These are phyloP conservation scores for Agriotes lineatus DNA, from an alignment of 2,888 invertebrate species.

Conservation along the genomic window DNA sequence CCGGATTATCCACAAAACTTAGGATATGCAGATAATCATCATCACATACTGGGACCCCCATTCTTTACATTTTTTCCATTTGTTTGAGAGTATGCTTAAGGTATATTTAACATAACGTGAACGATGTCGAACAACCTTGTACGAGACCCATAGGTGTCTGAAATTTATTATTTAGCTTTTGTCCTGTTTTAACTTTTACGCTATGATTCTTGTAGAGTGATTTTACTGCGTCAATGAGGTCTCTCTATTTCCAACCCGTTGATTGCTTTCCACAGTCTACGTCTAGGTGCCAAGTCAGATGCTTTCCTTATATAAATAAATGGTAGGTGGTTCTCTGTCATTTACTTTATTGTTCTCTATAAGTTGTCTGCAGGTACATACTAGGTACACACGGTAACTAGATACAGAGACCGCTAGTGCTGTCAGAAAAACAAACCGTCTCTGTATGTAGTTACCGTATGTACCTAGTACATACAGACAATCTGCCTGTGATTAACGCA, in stretches of 20 bases:
- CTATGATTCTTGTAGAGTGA: background rate
- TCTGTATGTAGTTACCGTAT: too few species aligned
- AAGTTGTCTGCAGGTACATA: too few species aligned
- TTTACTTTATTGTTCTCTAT: background rate
- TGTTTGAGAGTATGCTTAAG: background rate
- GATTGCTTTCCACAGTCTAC: background rate
- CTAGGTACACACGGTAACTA: background rate
- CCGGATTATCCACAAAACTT: background rate
- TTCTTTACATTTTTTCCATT: background rate
- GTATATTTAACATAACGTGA: slow-evolving; percentile 3
- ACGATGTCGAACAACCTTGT: slow-evolving; percentile 1
- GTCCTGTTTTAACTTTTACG: background rate
- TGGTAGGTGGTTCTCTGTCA: too few species aligned
- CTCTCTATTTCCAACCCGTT: background rate
- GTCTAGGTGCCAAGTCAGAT: background rate
- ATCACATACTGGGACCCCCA: background rate
- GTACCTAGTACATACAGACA: too few species aligned
- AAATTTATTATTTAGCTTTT: background rate
- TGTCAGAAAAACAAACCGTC: too few species aligned
- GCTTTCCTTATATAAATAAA: too few species aligned
- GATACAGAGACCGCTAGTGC: too few species aligned
- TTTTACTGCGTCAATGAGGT: background rate
- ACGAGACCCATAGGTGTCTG: slow-evolving; percentile 1
- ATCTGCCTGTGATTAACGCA: too few species aligned
- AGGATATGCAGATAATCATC: background rate